A percentile compares a stretch with the other conserved stretches of the same genome.
phyloP scores from a whole-genome alignment of 2,113 vertebrate genomes.

The Psammodynastes pulverulentus region DNA sequence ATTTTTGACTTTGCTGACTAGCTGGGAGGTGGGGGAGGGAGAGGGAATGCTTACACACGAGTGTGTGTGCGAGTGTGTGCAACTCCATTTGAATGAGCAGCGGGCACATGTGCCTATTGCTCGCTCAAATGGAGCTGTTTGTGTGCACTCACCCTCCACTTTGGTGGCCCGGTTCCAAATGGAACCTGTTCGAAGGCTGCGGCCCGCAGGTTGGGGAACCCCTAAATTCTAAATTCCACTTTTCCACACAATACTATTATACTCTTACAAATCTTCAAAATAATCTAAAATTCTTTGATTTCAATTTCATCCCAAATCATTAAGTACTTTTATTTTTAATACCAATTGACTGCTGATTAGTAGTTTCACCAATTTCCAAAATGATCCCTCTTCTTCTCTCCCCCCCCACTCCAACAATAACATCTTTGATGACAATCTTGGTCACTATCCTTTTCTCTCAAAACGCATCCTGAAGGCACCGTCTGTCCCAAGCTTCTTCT shows the following conservation, averaged over 20 bases:
- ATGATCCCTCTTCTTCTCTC: neutral
- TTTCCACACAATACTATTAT: neutral
- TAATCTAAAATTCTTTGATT: neutral
- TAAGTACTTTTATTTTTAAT: neutral
- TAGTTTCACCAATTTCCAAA: neutral
- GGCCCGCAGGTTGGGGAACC: neutral
- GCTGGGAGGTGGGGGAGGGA: fast-evolving
- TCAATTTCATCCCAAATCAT: neutral
- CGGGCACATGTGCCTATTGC: neutral
- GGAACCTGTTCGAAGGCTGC: neutral
- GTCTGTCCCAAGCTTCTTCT: neutral
- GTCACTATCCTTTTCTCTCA: neutral
- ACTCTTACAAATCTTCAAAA: neutral
- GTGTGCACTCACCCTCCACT: neutral
- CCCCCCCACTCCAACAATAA: neutral
- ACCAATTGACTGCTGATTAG: neutral
- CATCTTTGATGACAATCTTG: neutral
- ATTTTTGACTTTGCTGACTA: neutral
- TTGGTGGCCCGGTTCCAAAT: neutral
- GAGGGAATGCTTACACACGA: neutral
- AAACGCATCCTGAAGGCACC: neutral
- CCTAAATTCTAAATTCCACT: neutral
- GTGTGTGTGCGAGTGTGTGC: fast-evolving
- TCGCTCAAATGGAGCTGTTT: neutral
- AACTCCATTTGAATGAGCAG: neutral